phyloP scores from a whole-genome alignment of 2,797 vertebrate species.

The Aselliscus stoliczkanus region DNA sequence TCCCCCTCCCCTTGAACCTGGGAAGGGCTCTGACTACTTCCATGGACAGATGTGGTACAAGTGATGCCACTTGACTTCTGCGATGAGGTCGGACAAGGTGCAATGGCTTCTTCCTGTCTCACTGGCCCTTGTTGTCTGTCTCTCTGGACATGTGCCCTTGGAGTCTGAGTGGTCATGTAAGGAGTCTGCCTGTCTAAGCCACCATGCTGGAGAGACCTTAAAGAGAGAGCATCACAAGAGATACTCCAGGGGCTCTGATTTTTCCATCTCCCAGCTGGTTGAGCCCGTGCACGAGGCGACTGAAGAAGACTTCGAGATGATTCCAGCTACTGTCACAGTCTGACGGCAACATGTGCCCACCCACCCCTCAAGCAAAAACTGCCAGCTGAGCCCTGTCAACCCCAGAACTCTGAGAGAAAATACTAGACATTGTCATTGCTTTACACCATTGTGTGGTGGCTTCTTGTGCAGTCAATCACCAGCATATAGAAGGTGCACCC shows the following conservation, averaged over 20 bases:
- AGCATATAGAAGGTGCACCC: not conserved
- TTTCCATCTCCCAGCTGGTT: not conserved
- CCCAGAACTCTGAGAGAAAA: not conserved
- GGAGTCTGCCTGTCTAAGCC: not conserved
- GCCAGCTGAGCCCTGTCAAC: not conserved
- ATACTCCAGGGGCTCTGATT: not conserved
- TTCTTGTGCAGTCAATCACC: rapidly evolving
- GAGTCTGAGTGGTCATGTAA: rapidly evolving
- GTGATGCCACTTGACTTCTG: not conserved
- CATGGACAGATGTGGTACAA: rapidly evolving
- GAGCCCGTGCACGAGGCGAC: rapidly evolving
- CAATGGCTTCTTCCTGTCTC: not conserved
- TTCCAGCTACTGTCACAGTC: not conserved
- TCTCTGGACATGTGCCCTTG: not conserved
- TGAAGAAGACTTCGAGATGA: not conserved
- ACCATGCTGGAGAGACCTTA: not conserved
- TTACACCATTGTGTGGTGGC: not conserved
- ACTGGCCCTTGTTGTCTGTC: not conserved
- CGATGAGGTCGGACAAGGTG: not conserved
- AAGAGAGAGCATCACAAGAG: too few relatives aligned
- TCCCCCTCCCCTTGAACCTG: not conserved
- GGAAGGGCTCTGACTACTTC: rapidly evolving
- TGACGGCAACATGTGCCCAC: not conserved
- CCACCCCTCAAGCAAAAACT: too few relatives aligned
- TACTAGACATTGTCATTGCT: rapidly evolving